Percentiles rank a stretch among this genome's conserved stretches.
phyloP scores from a whole-genome alignment of 2,888 invertebrate genomes.

The Reticulitermes lucifugus region DNA sequence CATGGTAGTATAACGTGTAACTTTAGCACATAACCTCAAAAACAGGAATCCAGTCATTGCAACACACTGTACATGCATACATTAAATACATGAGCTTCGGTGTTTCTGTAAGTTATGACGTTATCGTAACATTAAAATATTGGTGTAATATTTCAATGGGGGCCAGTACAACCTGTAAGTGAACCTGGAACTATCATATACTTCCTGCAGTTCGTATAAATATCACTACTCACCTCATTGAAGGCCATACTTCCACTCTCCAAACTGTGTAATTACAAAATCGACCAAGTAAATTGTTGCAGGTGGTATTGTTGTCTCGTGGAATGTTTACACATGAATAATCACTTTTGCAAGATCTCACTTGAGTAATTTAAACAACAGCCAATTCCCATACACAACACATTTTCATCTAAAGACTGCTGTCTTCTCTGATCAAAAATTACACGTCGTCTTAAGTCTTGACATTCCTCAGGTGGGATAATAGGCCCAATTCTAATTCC shows the following conservation, averaged over 20 bases:
- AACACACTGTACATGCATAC: no score
- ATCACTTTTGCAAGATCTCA: slow-evolving; percentile 12
- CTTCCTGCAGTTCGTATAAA: neutral
- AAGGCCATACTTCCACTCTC: slow-evolving; percentile 74
- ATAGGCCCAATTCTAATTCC: slow-evolving; percentile 7
- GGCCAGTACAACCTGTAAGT: neutral
- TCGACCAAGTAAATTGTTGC: slow-evolving; percentile 30
- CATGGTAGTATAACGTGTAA: no score
- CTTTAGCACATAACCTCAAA: no score
- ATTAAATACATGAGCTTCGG: no score
- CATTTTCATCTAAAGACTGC: slow-evolving; percentile 33
- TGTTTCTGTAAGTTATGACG: no score
- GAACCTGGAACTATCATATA: neutral
- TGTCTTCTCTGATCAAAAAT: neutral
- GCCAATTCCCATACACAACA: neutral
- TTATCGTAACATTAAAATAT: no score
- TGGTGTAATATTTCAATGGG: no score
- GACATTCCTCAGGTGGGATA: slow-evolving; percentile 76
- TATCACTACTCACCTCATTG: slow-evolving; percentile 75
- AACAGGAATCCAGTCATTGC: no score
- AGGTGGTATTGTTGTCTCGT: slow-evolving; percentile 46
- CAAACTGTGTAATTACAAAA: slow-evolving; percentile 6
- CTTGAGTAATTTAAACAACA: neutral
- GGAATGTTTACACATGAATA: slow-evolving; percentile 50
- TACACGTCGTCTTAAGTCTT: slow-evolving; percentile 73